These are phyloP conservation scores for Dendroctonus valens DNA, from an alignment of 1,140 invertebrate species.

Conservation along the genomic window DNA sequence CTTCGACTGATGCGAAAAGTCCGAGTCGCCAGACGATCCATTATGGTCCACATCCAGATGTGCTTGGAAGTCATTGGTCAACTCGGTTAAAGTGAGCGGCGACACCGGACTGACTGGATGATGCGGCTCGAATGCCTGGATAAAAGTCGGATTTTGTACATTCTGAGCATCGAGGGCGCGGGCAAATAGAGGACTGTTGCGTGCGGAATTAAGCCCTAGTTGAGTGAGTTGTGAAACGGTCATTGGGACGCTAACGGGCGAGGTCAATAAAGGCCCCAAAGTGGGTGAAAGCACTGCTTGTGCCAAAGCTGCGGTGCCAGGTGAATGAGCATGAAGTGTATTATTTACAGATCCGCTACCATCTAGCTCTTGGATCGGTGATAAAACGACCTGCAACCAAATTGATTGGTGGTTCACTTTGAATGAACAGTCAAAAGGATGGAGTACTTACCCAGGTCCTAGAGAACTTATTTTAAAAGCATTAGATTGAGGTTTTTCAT, in stretches of 20 bases:
- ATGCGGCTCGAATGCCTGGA: constrained; percentile 42
- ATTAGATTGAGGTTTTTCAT: too few species aligned
- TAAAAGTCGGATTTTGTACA: constrained; percentile 39
- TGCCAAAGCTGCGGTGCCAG: constrained; percentile 66
- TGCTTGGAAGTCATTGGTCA: constrained; percentile 20
- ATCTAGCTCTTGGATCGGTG: constrained; percentile 75
- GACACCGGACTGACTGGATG: constrained; percentile 41
- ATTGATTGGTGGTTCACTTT: constrained; percentile 36
- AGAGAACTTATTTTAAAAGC: too few species aligned
- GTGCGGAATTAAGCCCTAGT: constrained; percentile 47
- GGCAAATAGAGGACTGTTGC: constrained; percentile 51
- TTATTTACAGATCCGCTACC: constrained; percentile 63
- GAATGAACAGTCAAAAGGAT: neutral
- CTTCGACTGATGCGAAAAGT: constrained; percentile 40
- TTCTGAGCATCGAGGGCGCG: constrained; percentile 45
- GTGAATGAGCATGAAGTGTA: constrained; percentile 65
- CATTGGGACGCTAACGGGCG: constrained; percentile 53
- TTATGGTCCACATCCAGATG: constrained; percentile 23
- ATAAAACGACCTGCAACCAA: constrained; percentile 71
- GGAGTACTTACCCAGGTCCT: neutral
- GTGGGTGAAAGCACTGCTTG: constrained; percentile 69
- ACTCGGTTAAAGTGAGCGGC: constrained; percentile 38
- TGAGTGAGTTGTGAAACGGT: constrained; percentile 50
- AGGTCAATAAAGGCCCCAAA: constrained; percentile 58
- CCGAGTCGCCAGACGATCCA: neutral